These are phyloP conservation scores for human (Homo sapiens) DNA, from an alignment of 2,113 vertebrate genomes.

Conservation along the genomic window DNA sequence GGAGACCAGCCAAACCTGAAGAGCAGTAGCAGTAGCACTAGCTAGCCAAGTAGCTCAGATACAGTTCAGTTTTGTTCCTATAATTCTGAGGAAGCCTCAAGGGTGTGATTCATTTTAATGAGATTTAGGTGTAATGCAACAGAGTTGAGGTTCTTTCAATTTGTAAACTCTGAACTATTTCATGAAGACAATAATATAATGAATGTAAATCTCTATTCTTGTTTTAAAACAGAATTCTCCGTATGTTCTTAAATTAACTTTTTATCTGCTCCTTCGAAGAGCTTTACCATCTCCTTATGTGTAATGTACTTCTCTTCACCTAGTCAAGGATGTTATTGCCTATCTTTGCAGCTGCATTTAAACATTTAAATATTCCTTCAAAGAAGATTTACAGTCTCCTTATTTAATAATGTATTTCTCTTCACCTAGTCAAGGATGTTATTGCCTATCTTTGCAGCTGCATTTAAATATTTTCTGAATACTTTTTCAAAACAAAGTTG, in stretches of 20 bases:
- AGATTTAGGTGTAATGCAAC: not conserved
- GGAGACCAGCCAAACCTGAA: not conserved
- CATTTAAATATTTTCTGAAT: not conserved
- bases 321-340: not conserved
- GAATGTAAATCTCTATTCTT: not conserved
- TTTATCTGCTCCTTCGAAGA: not conserved
- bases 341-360: not conserved
- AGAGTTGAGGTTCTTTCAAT: not conserved
- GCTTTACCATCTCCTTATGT: not conserved
- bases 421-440: not conserved
- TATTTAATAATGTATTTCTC: not conserved
- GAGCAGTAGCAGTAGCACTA: not conserved
- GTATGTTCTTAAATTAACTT: not conserved
- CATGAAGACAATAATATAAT: not conserved
- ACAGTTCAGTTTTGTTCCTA: slow-evolving; percentile 33
- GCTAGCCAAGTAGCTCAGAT: not conserved
- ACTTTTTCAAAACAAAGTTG: slow-evolving; percentile 19
- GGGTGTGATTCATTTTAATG: slow-evolving; percentile 34
- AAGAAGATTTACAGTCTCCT: not conserved
- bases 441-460: not conserved
- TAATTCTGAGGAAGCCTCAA: not conserved
- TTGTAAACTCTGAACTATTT: not conserved
- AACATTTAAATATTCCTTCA: not conserved
- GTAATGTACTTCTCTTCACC: not conserved
- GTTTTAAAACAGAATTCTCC: not conserved